These are phyloP conservation scores for Cancer borealis DNA, from an alignment of 2,888 invertebrate genomes.

Conservation along the genomic window DNA sequence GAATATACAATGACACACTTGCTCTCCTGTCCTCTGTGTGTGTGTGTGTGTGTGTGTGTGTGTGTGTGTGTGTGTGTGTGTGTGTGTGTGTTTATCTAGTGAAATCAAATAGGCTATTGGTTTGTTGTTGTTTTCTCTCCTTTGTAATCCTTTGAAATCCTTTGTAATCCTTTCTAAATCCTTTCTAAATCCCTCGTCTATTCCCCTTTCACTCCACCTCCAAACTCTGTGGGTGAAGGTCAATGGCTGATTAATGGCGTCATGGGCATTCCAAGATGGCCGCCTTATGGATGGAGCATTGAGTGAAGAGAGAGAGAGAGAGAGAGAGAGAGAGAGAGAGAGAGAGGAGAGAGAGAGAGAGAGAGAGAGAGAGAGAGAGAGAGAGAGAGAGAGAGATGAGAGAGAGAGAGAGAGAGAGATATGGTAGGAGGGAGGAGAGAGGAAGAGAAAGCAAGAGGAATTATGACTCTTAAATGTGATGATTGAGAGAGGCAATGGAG, in stretches of 20 bases:
- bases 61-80: too few relatives aligned
- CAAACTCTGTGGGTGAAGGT: neutral
- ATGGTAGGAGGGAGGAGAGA: too few relatives aligned
- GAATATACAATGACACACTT: too few relatives aligned
- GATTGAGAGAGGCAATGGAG: neutral
- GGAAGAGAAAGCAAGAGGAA: neutral
- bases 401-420: neutral
- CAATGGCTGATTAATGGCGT: conserved; percentile 24
- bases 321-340: neutral
- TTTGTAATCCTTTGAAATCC: neutral
- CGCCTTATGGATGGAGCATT: neutral
- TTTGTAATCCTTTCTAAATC: neutral
- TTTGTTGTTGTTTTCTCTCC: neutral
- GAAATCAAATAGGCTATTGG: too few relatives aligned
- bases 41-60: too few relatives aligned
- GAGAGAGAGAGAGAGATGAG: neutral
- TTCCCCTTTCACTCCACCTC: neutral
- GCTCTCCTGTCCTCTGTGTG: too few relatives aligned
- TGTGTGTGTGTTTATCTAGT: too few relatives aligned
- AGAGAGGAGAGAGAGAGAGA: neutral
- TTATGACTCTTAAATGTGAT: neutral
- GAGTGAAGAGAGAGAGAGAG: neutral
- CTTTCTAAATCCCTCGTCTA: neutral
- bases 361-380: neutral
- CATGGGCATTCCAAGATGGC: conserved; percentile 24